Evolutionary conservation across 2,888 invertebrate genomes (phyloP).

Genomic region (Rhorus exstirpatorius): DNA sequence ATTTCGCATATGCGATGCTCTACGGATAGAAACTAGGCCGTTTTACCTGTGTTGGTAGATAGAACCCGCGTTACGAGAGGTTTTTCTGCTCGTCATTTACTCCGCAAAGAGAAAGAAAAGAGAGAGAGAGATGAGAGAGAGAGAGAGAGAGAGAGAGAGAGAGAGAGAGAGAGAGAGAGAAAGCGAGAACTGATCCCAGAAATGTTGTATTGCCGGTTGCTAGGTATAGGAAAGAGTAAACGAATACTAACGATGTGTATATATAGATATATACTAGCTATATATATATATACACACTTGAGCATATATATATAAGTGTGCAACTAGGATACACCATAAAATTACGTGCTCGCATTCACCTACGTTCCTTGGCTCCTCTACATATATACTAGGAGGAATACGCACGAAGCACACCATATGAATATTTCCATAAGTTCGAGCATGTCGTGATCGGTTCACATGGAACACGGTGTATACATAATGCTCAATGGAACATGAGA

Average conservation of each 20-base stretch:
- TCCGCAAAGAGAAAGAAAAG: slow-evolving; percentile 70
- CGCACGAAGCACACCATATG: slow-evolving; percentile 20
- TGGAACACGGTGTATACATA: slow-evolving; percentile 55
- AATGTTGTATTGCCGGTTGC: slow-evolving; percentile 59
- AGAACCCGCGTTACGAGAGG: slow-evolving; percentile 62
- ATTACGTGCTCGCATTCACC: slow-evolving; percentile 69
- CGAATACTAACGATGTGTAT: slow-evolving; percentile 26
- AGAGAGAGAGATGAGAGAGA: slow-evolving; percentile 71
- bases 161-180: slow-evolving; percentile 75
- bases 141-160: slow-evolving; percentile 58
- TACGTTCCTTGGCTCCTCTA: slow-evolving; percentile 54
- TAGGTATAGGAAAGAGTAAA: slow-evolving; percentile 35
- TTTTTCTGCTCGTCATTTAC: slow-evolving; percentile 50
- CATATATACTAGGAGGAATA: slow-evolving; percentile 27
- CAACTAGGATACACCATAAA: slow-evolving; percentile 56
- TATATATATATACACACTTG: not conserved
- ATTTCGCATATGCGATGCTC: slow-evolving; percentile 69
- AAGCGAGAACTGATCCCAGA: slow-evolving; percentile 24
- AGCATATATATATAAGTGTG: slow-evolving; percentile 15
- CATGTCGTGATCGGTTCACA: slow-evolving; percentile 64
- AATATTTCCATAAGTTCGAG: slow-evolving; percentile 45
- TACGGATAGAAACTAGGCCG: slow-evolving; percentile 78
- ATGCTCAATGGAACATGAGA: slow-evolving; percentile 60
- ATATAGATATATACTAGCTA: slow-evolving; percentile 1
- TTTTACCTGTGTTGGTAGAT: slow-evolving; percentile 76